These are phyloP conservation scores for Allobates femoralis DNA, from an alignment of 2,797 vertebrate species.

Conservation along the genomic window DNA sequence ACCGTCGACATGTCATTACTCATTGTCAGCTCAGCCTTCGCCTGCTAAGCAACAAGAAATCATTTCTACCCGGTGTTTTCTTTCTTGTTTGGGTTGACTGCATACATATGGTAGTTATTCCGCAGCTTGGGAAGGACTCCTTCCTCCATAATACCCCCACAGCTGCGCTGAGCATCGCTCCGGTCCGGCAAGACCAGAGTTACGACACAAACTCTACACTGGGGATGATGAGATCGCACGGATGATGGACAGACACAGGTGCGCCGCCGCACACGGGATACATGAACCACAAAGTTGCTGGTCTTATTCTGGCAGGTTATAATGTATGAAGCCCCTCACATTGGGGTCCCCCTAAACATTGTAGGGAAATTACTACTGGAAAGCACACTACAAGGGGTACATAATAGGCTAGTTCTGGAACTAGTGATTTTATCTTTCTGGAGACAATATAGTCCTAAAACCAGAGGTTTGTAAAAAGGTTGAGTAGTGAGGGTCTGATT, in stretches of 20 bases:
- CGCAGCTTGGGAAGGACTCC: constrained; percentile 45
- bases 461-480: too few relatives aligned
- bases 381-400: too few relatives aligned
- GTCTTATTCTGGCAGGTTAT: neutral
- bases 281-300: neutral
- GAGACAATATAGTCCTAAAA: too few relatives aligned
- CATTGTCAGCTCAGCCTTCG: constrained; percentile 55
- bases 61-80: constrained; percentile 47
- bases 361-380: too few relatives aligned
- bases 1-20: constrained; percentile 60
- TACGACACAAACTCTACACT: constrained; percentile 26
- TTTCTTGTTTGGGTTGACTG: constrained; percentile 54
- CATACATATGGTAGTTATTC: constrained; percentile 62
- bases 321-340: too few relatives aligned
- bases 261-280: neutral
- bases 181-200: neutral
- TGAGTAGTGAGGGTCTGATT: too few relatives aligned
- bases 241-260: constrained; percentile 37
- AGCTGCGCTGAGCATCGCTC: constrained; percentile 46
- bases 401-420: too few relatives aligned
- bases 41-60: constrained; percentile 60
- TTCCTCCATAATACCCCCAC: constrained; percentile 48
- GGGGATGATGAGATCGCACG: constrained; percentile 26
- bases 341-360: too few relatives aligned
- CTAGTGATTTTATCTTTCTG: too few relatives aligned